phyloP scores from a whole-genome alignment of 2,113 vertebrate genomes.

The Piaya cayana region DNA sequence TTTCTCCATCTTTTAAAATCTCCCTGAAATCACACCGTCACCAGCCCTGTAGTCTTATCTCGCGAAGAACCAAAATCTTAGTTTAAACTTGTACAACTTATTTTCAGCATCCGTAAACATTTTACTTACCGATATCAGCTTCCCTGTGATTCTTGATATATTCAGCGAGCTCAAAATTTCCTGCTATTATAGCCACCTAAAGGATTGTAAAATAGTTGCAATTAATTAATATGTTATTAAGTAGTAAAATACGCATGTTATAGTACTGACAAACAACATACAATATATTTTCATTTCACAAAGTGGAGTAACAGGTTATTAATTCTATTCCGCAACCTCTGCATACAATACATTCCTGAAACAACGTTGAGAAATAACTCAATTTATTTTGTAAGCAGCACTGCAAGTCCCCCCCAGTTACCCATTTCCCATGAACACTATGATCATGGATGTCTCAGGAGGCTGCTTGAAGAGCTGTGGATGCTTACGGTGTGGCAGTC shows the following conservation, averaged over 20 bases:
- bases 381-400: background rate
- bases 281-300: background rate
- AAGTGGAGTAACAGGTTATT: background rate
- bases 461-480: background rate
- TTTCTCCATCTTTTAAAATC: background rate
- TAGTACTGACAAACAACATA: background rate
- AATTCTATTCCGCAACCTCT: background rate
- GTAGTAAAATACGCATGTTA: background rate
- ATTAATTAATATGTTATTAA: background rate
- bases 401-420: background rate
- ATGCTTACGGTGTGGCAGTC: background rate
- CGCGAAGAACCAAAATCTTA: background rate
- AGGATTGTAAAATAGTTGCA: background rate
- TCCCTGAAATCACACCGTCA: background rate
- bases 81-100: background rate
- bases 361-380: background rate
- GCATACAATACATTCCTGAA: background rate
- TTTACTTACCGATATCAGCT: conserved; percentile 87
- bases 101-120: background rate
- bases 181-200: conserved; percentile 97
- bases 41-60: background rate
- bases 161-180: conserved; percentile 96
- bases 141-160: conserved; percentile 96
- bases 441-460: background rate
- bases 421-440: background rate